Evolutionary conservation across 2,113 vertebrate genomes (phyloP), one percentile per base, ranked within the genome.

Genomic region (Paedocypris sp.): DNA sequence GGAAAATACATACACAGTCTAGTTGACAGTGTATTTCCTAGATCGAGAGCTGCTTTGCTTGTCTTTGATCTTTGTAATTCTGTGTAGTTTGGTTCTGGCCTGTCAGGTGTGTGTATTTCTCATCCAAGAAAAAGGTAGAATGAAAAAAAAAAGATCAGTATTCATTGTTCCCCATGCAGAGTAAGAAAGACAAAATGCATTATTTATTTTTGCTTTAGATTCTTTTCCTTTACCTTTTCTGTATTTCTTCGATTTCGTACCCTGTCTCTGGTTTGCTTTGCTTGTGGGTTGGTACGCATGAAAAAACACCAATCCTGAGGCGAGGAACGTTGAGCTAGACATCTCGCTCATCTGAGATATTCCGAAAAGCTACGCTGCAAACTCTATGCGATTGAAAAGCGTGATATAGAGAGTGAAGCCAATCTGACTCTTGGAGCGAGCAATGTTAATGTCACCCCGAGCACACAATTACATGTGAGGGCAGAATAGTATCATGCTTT

Each of bases 191-290:
- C 33, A 60, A 22, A 5, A 60, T 65, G 53, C 28, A 65, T 69
- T 54, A 69, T 69, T 69, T 53, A 69, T 59, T 28, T 28, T 59
- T 42, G 6, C 56, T 42, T 64, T 64, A 47, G 58, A 36, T 57
- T 47, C 22, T 33, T 33, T 52, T 33, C n/a, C 29, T 47, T 56
- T 18, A 7, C 42, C 32, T 56, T 39, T 47, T 45, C 41, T 56
- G 10, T n/a, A 25, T 63, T 53, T 31, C 31, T 49, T 39, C 12
- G 33, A 43, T 33, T 64, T 68, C 62, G 59, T 49, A 25, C 29
- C 16, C 51, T 10, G 29, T 59, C 39, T 50, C 23, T 19, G 48
- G 39, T 36, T 45, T 46, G 67, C 60, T 59, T 38, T 35, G 28
- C 53, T 64, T 32, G 38, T 29, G 53, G 29, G 22, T 23, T 50